A percentile compares a stretch with the other conserved stretches of the same genome.
phyloP scores from a whole-genome alignment of 2,113 vertebrate genomes.

The Forbesichthys papilliferus region DNA sequence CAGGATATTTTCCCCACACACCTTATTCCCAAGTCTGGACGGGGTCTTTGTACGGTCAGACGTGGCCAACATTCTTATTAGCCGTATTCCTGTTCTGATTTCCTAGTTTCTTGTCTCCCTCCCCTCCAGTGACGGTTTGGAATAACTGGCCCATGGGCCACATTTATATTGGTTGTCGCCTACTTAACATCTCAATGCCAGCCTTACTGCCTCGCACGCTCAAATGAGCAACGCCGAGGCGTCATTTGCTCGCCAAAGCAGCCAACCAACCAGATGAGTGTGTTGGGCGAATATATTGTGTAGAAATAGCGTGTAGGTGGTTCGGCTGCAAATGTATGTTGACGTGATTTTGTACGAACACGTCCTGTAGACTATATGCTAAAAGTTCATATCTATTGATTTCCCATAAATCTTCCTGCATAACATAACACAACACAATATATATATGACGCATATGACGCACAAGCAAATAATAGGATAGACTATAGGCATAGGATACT shows the following conservation, averaged over 20 bases:
- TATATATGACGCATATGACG: too few relatives aligned
- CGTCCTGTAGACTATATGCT: too few relatives aligned
- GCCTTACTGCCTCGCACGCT: constrained; percentile 47
- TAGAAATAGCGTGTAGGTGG: too few relatives aligned
- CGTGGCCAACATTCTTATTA: constrained; percentile 69
- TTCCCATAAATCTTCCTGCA: too few relatives aligned
- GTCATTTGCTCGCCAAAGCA: constrained; percentile 29
- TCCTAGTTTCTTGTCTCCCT: constrained; percentile 31
- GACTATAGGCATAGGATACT: too few relatives aligned
- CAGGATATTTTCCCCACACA: constrained; percentile 22
- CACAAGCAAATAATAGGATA: too few relatives aligned
- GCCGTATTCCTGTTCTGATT: constrained; percentile 17
- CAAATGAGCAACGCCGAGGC: constrained; percentile 44
- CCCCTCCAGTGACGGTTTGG: constrained; percentile 34
- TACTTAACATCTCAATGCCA: constrained; percentile 81
- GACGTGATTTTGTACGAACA: too few relatives aligned
- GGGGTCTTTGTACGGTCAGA: constrained; percentile 61
- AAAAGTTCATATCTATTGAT: too few relatives aligned
- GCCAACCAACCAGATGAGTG: too few relatives aligned
- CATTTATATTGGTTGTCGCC: constrained; percentile 72
- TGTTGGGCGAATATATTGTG: too few relatives aligned
- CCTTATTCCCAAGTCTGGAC: constrained; percentile 64
- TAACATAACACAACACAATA: too few relatives aligned
- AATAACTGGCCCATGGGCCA: constrained; percentile 29
- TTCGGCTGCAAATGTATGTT: too few relatives aligned